phyloP scores from a whole-genome alignment of 1,140 invertebrate genomes.

The Drosophila trapezifrons region DNA sequence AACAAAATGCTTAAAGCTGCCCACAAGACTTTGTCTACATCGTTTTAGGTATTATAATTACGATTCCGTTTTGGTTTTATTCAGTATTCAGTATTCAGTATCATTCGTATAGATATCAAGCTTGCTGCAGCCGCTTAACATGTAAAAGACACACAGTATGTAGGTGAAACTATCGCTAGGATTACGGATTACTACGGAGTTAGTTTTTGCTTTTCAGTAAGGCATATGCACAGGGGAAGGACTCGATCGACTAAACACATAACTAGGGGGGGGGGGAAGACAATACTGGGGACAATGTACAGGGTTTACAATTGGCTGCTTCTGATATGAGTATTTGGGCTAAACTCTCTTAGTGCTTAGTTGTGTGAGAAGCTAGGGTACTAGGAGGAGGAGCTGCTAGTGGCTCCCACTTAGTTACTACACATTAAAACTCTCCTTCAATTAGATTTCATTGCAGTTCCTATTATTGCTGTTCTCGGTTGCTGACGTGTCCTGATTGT shows the following conservation, averaged over 20 bases:
- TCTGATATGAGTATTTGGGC: constrained; percentile 57
- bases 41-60: constrained; percentile 22
- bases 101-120: constrained; percentile 36
- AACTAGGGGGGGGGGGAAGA: constrained; percentile 49
- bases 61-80: constrained; percentile 25
- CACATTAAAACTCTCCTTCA: constrained; percentile 49
- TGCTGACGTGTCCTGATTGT: constrained; percentile 33
- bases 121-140: constrained; percentile 62
- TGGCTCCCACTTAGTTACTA: constrained; percentile 20
- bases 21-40: constrained; percentile 74
- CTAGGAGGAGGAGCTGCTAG: constrained; percentile 23
- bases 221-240: constrained; percentile 71
- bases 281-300: constrained; percentile 56
- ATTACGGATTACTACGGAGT: constrained; percentile 18
- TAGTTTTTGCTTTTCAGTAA: constrained; percentile 35
- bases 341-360: constrained; percentile 35
- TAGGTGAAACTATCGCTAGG: constrained; percentile 63
- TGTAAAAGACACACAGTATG: constrained; percentile 77
- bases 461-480: constrained; percentile 62
- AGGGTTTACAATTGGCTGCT: constrained; percentile 55
- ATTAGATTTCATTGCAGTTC: constrained; percentile 71
- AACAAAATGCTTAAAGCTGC: constrained; percentile 74
- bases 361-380: constrained; percentile 41
- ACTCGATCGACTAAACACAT: constrained; percentile 56
- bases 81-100: background rate